A percentile compares a stretch with the other conserved stretches of the same genome.
Conservation (phyloP, 2,797 vertebrate genomes). For the Pseudomugil tenellus region DNA sequence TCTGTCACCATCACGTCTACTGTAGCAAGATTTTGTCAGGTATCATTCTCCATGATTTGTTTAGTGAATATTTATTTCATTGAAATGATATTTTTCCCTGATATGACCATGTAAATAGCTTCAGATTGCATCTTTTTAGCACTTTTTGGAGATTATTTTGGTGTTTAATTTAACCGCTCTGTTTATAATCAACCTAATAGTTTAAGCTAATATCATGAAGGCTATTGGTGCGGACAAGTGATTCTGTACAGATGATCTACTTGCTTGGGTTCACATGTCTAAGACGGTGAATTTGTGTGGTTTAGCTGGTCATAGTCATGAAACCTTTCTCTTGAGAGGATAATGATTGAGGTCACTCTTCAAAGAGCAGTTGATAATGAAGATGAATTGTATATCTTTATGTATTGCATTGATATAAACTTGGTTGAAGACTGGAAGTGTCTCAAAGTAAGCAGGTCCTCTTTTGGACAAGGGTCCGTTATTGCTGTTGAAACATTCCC, state of each 20-base stretch:
- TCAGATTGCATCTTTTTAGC: background rate
- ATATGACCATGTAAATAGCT: background rate
- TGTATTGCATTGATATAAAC: background rate
- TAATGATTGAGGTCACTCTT: constrained; percentile 8
- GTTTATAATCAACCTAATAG: constrained; percentile 17
- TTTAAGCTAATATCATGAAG: constrained; percentile 1
- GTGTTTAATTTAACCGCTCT: background rate
- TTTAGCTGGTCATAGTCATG: constrained; percentile 26
- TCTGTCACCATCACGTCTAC: constrained; percentile 37
- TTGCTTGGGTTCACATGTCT: constrained; percentile 21
- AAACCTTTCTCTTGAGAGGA: constrained; percentile 16
- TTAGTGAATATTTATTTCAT: background rate
- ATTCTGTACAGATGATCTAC: constrained; percentile 19
- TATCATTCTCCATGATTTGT: background rate
- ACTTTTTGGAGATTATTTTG: background rate
- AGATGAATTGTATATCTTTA: background rate
- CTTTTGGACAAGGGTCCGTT: constrained; percentile 14
- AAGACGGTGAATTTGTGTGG: constrained; percentile 25
- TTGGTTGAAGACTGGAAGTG: constrained; percentile 10
- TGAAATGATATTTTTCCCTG: too few relatives aligned
- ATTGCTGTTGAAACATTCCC: constrained; percentile 29
- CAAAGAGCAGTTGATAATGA: background rate
- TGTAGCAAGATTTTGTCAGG: constrained; percentile 15
- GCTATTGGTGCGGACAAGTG: constrained; percentile 9
- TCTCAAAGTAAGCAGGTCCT: constrained; percentile 16